Conservation (phyloP, 2,888 invertebrate genomes). For the Steromphala cineraria region DNA sequence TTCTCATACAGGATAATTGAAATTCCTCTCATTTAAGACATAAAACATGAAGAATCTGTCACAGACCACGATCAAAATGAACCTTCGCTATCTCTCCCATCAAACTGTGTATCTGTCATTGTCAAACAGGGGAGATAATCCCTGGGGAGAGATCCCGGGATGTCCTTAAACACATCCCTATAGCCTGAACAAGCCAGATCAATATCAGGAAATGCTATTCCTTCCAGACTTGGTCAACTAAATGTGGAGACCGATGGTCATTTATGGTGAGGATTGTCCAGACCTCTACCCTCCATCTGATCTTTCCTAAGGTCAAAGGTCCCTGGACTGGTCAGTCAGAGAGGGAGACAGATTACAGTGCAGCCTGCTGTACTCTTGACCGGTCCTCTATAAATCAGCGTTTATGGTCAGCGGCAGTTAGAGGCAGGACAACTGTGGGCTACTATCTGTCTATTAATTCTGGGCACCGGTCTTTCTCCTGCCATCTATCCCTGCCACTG, state of each 20-base stretch:
- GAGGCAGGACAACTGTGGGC: neutral
- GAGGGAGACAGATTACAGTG: neutral
- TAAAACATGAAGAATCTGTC: no score
- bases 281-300: neutral
- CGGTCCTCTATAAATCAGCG: slow-evolving; percentile 2
- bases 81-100: no score
- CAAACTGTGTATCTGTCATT: no score
- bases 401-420: slow-evolving; percentile 7
- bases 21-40: no score
- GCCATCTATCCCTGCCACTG: neutral
- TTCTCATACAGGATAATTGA: no score
- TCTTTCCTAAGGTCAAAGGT: neutral
- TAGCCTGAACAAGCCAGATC: neutral
- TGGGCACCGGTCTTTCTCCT: neutral
- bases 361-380: neutral
- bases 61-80: no score
- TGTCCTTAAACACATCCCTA: neutral
- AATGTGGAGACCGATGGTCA: neutral
- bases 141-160: neutral
- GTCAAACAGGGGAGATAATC: no score
- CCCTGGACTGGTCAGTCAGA: neutral
- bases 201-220: neutral
- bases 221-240: neutral
- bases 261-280: neutral
- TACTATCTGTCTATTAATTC: slow-evolving; percentile 17